A percentile compares a stretch with the other conserved stretches of the same genome.
These are phyloP conservation scores for Oreochromis spilurus DNA, from an alignment of 2,113 vertebrate species.

Conservation along the genomic window DNA sequence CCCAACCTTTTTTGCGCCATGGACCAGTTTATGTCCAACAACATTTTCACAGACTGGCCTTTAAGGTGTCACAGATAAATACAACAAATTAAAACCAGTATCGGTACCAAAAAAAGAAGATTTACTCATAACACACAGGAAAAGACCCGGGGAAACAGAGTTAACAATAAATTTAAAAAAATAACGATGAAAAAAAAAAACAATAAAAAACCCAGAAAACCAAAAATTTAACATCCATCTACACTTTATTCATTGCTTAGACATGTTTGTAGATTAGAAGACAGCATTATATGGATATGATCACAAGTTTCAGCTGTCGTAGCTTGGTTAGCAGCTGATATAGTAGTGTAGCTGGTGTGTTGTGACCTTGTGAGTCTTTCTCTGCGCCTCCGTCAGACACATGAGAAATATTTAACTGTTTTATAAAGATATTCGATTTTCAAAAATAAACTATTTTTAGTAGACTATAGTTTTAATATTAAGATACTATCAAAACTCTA, in stretches of 20 bases:
- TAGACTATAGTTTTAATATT: not conserved
- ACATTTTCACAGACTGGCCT: accelerated
- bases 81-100: not conserved
- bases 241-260: not conserved
- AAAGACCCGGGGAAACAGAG: not conserved
- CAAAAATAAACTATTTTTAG: not conserved
- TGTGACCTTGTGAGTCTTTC: not conserved
- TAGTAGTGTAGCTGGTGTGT: not conserved
- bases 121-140: not conserved
- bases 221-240: not conserved
- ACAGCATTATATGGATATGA: not conserved
- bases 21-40: not conserved
- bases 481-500: not conserved
- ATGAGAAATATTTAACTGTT: not conserved
- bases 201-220: not conserved
- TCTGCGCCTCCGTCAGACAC: not conserved
- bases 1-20: not conserved
- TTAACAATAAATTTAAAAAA: not conserved
- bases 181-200: not conserved
- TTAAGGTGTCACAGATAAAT: not conserved
- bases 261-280: not conserved
- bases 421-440: not conserved
- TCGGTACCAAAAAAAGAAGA: not conserved
- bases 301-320: not conserved
- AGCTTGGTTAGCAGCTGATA: not conserved